Base-by-base conservation (phyloP, 2,797 vertebrate genomes). In the Crenuchus spilurus region DNA sequence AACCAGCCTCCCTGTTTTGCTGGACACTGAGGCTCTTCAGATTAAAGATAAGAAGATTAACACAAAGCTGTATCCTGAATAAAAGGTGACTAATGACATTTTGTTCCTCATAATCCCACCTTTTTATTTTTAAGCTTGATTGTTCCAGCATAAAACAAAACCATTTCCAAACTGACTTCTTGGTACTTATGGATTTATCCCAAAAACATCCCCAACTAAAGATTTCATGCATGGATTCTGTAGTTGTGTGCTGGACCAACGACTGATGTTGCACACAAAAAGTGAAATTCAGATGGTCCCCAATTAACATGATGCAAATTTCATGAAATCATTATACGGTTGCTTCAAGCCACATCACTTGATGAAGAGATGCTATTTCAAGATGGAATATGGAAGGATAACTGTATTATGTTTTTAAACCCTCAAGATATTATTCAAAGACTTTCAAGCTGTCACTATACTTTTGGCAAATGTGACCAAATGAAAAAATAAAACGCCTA, bases 261-360 rank as follows among this genome's bases (percentile, higher is more conserved):
- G 5, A 39, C 35, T 39, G 60, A 42, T 41, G 37, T 62, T 62
- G 60, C 60, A 62, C 13, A 6, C 24, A 10, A 16, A 13, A 44
- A 16, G 60, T 63, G 60, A 63, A 42, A 63, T 63, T 39, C 60
- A 28, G 20, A 13, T 42, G 37, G 33, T 22, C 35, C 14, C 37
- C 37, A 63, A 42, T 61, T 61, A 61, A 20, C 58, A 61, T 61
- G 58, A 61, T 26, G 58, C 37, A 61, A 42, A 63, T 26, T 26
- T 8, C 2, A 8, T 44, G 60, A 41, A 63, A 63, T 42, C 22
- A 14, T 28, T 28, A 7, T 44, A 33, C 14, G 18, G 30, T 16
- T 44, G 61, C 61, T 44, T 44, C 41, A 1, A 30, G 39, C 61
- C 41, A 44, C 24, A 44, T 46, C 39, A 30, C 10, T 44, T 30